Evolutionary conservation across 2,113 vertebrate genomes (phyloP), one percentile per base, ranked within the genome.

Genomic region (Excalfactoria chinensis): DNA sequence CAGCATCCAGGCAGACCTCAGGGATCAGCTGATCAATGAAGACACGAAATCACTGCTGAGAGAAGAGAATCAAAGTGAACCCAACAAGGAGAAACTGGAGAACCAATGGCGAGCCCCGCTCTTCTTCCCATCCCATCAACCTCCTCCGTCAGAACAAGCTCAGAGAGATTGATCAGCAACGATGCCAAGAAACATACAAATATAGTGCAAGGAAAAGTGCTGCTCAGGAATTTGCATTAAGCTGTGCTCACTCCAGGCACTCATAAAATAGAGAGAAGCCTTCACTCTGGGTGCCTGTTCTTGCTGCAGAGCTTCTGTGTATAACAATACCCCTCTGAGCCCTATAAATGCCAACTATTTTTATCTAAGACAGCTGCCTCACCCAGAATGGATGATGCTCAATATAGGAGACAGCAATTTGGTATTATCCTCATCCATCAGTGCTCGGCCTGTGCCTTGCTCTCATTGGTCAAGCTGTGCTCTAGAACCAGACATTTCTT

Each of bases 401-500:
- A 30, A 17, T 41, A 55, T 44, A 84, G 44, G 34, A 51, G 73
- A 32, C 3, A 37, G 63, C 58, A 60, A 3, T 48, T 78, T 62
- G 37, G 84, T 15, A 9, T 41, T 30, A 60, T 3, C 63, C 59
- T 43, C 75, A 32, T 40, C 32, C 70, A 48, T 17, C 71, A 21
- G 53, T 2, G 16, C 13, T 55, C 2, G 0, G 25, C 63, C 49
- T 22, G 55, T 0, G 20, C 80, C 71, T 71, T 3, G 16, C 58
- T 71, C 58, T 71, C 79, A 21, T 48, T 53, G 49, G 49, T 67
- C 84, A 44, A 76, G 48, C 41, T 81, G 43, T 18, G 72, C 80
- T 94, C 80, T 35, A 64, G 67, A 86, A 82, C 58, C 68, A 95
- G 53, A 55, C 83, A 10, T 58, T 44, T 64, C 72, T 67, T 71